Percentiles rank a stretch among this genome's conserved stretches.
phyloP scores from a whole-genome alignment of 2,113 vertebrate species.

The Porphyrio hochstetteri region DNA sequence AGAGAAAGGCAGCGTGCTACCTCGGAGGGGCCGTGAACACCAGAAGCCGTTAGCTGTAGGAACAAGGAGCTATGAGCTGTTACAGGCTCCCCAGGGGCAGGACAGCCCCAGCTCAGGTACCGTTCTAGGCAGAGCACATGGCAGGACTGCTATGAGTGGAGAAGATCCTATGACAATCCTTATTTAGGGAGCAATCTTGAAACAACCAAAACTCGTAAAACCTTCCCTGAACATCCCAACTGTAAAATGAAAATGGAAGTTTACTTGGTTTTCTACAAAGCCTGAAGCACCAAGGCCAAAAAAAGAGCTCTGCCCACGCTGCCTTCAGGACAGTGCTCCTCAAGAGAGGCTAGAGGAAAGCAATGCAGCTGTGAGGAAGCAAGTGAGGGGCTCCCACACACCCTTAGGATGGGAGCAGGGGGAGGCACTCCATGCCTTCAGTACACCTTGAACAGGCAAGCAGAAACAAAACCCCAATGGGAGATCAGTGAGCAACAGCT shows the following conservation, averaged over 20 bases:
- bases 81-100: background rate
- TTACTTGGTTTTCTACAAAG: background rate
- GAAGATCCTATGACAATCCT: background rate
- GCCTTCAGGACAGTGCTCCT: background rate
- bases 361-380: background rate
- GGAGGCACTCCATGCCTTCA: background rate
- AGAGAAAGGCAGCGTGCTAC: background rate
- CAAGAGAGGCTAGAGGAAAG: background rate
- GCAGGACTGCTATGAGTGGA: background rate
- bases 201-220: background rate
- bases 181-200: background rate
- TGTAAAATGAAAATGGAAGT: background rate
- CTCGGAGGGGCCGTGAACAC: background rate
- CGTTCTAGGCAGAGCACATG: background rate
- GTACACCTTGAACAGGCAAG: background rate
- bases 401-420: background rate
- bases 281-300: background rate
- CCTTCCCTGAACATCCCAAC: background rate
- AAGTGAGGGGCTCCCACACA: background rate
- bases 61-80: background rate
- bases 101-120: background rate
- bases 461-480: background rate
- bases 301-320: background rate
- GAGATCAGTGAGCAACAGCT: background rate
- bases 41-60: accelerated